Percentiles rank a stretch among this genome's conserved stretches.
Evolutionary conservation across 2,888 invertebrate genomes (phyloP).

Genomic region (Pyralis farinalis): DNA sequence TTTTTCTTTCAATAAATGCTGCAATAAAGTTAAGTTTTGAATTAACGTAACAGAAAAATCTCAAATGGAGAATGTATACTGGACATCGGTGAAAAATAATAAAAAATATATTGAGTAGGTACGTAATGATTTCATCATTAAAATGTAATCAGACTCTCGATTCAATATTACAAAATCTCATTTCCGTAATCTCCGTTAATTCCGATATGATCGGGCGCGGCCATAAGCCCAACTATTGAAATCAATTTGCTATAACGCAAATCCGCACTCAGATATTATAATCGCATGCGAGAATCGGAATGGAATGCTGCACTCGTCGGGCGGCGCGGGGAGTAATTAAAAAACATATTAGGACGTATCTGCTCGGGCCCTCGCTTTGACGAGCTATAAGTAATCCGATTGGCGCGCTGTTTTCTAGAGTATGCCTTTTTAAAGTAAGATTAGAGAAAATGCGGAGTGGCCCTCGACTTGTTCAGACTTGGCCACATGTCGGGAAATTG

Average conservation of each 20-base stretch:
- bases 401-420: slow-evolving; percentile 36
- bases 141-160: slow-evolving; percentile 21
- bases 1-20: too few relatives aligned
- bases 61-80: too few relatives aligned
- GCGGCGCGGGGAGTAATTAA: slow-evolving; percentile 65
- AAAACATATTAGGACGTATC: slow-evolving; percentile 56
- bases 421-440: slow-evolving; percentile 50
- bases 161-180: slow-evolving; percentile 25
- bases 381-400: slow-evolving; percentile 39
- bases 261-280: slow-evolving; percentile 45
- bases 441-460: slow-evolving; percentile 42
- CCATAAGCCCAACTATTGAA: slow-evolving; percentile 37
- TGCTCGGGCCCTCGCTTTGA: slow-evolving; percentile 30
- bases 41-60: too few relatives aligned
- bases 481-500: slow-evolving; percentile 1
- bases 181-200: slow-evolving; percentile 48
- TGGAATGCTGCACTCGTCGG: not conserved
- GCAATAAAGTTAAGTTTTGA: too few relatives aligned
- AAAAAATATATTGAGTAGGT: too few relatives aligned
- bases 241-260: slow-evolving; percentile 43
- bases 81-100: too few relatives aligned
- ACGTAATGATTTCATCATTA: slow-evolving; percentile 1
- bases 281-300: slow-evolving; percentile 34
- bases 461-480: slow-evolving; percentile 1
- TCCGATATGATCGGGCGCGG: slow-evolving; percentile 33